Percentiles rank a stretch among this genome's conserved stretches.
Conservation (phyloP, 2,113 vertebrate genomes). For the Scalopus aquaticus region DNA sequence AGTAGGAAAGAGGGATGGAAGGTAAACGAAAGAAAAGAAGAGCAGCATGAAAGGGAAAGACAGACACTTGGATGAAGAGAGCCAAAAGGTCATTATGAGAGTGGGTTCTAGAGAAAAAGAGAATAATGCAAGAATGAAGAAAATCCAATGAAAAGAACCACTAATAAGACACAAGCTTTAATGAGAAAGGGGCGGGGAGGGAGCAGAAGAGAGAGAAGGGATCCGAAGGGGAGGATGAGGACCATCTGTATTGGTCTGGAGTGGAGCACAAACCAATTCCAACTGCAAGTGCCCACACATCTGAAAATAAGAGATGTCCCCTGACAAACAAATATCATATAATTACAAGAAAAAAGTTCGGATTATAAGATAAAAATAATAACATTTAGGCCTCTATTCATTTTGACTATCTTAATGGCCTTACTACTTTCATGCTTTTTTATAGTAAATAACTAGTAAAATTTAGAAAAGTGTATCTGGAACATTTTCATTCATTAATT, state of each 20-base stretch:
- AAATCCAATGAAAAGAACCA: not conserved
- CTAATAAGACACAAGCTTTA: not conserved
- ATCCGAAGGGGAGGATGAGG: no score
- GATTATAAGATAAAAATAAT: no score
- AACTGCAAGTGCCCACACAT: not conserved
- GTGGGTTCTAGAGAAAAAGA: not conserved
- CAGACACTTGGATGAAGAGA: not conserved
- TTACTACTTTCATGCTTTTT: not conserved
- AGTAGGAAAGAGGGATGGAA: not conserved
- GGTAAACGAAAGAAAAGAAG: not conserved
- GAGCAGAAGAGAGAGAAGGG: no score
- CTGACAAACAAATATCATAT: not conserved
- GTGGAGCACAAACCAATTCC: not conserved
- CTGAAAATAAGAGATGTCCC: constrained; percentile 3
- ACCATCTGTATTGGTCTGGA: not conserved
- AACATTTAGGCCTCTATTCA: not conserved
- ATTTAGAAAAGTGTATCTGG: not conserved
- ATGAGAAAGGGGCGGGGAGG: no score
- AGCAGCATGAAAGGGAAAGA: not conserved
- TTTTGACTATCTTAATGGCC: not conserved
- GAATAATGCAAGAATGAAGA: not conserved
- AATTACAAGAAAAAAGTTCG: not conserved
- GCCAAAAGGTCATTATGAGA: not conserved
- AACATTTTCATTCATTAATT: not conserved
- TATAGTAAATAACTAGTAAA: not conserved